Percentiles rank a stretch among this genome's conserved stretches.
Conservation (phyloP, 2,888 invertebrate genomes). For the Choristoneura rosaceana region DNA sequence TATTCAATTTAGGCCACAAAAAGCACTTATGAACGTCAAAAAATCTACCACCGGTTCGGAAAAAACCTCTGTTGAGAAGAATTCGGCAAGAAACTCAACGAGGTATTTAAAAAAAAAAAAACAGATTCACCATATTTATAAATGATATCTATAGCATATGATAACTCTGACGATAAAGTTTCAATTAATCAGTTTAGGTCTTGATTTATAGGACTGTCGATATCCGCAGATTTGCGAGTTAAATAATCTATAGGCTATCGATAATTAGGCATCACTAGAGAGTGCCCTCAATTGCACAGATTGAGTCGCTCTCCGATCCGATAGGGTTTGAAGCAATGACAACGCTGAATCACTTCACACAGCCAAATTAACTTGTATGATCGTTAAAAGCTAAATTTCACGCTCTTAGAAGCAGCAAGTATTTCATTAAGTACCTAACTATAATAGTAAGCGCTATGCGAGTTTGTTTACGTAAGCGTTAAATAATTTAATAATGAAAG, state of each 20-base stretch:
- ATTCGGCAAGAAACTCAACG: too few species aligned
- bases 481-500: too few species aligned
- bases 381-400: slow-evolving; percentile 22
- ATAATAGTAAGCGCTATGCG: slow-evolving; percentile 6
- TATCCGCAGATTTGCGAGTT: not conserved
- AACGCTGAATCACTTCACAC: slow-evolving; percentile 14
- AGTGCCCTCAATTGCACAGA: slow-evolving; percentile 36
- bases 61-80: too few species aligned
- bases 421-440: slow-evolving; percentile 1
- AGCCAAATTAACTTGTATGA: slow-evolving; percentile 19
- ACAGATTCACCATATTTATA: too few species aligned
- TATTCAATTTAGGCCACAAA: too few species aligned
- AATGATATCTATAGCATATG: too few species aligned
- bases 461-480: not conserved
- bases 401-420: slow-evolving; percentile 18
- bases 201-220: not conserved
- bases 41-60: too few species aligned
- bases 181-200: not conserved
- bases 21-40: too few species aligned
- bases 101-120: too few species aligned
- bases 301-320: slow-evolving; percentile 23
- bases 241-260: not conserved
- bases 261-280: not conserved
- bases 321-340: slow-evolving; percentile 36
- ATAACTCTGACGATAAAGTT: not conserved